Percentiles rank a stretch among this genome's conserved stretches.
These are phyloP conservation scores for Gobionotothen gibberifrons DNA, from an alignment of 2,797 vertebrate species.

Conservation along the genomic window DNA sequence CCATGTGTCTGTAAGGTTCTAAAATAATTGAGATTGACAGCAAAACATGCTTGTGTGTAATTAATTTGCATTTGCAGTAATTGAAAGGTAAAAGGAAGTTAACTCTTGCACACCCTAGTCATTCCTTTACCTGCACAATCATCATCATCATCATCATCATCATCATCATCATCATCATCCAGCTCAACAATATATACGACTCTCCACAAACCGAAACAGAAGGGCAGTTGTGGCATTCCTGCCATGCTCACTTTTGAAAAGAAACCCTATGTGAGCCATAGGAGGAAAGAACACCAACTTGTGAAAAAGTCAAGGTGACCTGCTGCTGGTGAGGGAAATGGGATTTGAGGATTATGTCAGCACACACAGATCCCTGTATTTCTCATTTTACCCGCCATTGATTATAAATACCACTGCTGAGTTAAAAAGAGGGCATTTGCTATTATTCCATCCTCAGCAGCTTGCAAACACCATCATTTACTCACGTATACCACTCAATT, in stretches of 20 bases:
- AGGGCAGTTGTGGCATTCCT: not conserved
- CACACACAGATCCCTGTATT: slow-evolving; percentile 24
- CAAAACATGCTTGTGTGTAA: not conserved
- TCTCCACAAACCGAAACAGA: slow-evolving; percentile 4
- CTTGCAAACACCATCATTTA: slow-evolving; percentile 9
- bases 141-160: too few relatives aligned
- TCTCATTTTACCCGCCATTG: slow-evolving; percentile 8
- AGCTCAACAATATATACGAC: not conserved
- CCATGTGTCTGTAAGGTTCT: not conserved
- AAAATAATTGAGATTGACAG: not conserved
- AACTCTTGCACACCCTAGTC: not conserved
- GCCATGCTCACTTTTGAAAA: slow-evolving; percentile 1
- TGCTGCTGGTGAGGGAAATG: slow-evolving; percentile 34
- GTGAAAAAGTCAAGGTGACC: slow-evolving; percentile 61
- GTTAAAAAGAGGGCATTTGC: not conserved
- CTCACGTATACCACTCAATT: slow-evolving; percentile 7
- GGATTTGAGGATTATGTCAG: slow-evolving; percentile 31
- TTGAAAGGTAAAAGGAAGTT: not conserved
- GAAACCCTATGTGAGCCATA: slow-evolving; percentile 4
- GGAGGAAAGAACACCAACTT: slow-evolving; percentile 30
- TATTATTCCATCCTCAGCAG: not conserved
- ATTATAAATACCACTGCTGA: slow-evolving; percentile 14
- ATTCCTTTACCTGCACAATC: not conserved
- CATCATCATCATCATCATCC: slow-evolving; percentile 2
- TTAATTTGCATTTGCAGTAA: too few relatives aligned